Conservation (phyloP, 2,888 invertebrate species). For the Lithosia quadra region DNA sequence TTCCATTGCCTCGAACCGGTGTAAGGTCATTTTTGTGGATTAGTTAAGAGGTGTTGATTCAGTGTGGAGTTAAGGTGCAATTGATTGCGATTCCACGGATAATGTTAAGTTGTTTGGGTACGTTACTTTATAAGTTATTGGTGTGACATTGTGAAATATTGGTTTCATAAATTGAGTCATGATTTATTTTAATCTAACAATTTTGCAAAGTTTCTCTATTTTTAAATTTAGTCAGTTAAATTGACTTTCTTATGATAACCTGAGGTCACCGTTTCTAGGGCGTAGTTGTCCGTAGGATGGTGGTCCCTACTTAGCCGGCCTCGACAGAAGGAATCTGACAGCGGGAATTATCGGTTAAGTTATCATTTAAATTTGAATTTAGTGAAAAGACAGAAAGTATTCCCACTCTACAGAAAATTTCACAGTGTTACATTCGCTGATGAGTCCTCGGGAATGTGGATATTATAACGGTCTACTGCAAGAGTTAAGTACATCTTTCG, state of each 20-base stretch:
- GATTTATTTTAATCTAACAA: no score
- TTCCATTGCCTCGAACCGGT: constrained; percentile 13
- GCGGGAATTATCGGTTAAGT: neutral
- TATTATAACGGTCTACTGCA: neutral
- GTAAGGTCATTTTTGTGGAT: constrained; percentile 25
- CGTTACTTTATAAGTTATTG: neutral
- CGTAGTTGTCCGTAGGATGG: no score
- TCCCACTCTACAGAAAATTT: neutral
- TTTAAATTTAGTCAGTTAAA: no score
- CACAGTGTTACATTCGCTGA: neutral
- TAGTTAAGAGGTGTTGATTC: constrained; percentile 19
- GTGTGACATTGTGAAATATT: neutral
- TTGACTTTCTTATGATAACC: no score
- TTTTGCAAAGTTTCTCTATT: neutral
- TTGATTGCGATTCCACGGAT: constrained; percentile 6
- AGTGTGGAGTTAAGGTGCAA: constrained; percentile 4
- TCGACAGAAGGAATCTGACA: neutral
- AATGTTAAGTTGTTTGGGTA: constrained; percentile 7
- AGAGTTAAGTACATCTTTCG: neutral
- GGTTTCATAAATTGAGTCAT: no score
- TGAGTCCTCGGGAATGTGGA: neutral
- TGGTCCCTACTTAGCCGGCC: no score
- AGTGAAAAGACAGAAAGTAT: neutral
- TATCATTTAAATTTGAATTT: neutral
- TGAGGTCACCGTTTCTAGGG: no score